phyloP scores from a whole-genome alignment of 2,888 invertebrate genomes.

The Drosophila kambysellisi region DNA sequence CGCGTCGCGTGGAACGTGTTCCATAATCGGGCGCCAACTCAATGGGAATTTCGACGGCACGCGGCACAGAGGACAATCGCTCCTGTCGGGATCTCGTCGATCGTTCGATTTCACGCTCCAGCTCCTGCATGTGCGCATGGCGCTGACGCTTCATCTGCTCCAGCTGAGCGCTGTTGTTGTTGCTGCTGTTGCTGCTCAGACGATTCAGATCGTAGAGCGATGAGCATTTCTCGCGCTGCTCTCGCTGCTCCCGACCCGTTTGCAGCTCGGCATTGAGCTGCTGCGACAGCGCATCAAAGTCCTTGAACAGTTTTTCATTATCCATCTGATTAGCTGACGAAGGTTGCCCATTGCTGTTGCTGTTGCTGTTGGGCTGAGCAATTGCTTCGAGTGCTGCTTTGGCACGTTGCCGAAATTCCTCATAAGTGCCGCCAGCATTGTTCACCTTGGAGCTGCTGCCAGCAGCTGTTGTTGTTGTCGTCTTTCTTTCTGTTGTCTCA shows the following conservation, averaged over 20 bases:
- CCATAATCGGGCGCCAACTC: slow-evolving; percentile 53
- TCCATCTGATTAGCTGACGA: slow-evolving; percentile 69
- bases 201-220: slow-evolving; percentile 81
- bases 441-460: slow-evolving; percentile 51
- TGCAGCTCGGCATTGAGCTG: slow-evolving; percentile 82
- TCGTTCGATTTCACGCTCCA: slow-evolving; percentile 79
- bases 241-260: slow-evolving; percentile 70
- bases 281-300: slow-evolving; percentile 84
- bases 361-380: slow-evolving; percentile 38
- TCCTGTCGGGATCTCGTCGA: slow-evolving; percentile 70
- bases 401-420: slow-evolving; percentile 85
- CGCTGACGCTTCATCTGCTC: slow-evolving; percentile 75
- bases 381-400: slow-evolving; percentile 79
- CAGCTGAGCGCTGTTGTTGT: slow-evolving; percentile 39
- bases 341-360: slow-evolving; percentile 39
- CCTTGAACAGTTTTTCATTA: slow-evolving; percentile 84
- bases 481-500: slow-evolving; percentile 18
- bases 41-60: slow-evolving; percentile 72
- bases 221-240: slow-evolving; percentile 74
- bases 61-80: slow-evolving; percentile 63
- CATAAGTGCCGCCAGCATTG: slow-evolving; percentile 70
- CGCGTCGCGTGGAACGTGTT: slow-evolving; percentile 61
- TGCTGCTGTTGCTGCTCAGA: slow-evolving; percentile 46
- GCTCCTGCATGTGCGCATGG: slow-evolving; percentile 78
- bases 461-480: slow-evolving; percentile 21